A percentile compares a stretch with the other conserved stretches of the same genome.
Conservation (phyloP, 2,888 invertebrate species). For the Pyrocoelia pectoralis region DNA sequence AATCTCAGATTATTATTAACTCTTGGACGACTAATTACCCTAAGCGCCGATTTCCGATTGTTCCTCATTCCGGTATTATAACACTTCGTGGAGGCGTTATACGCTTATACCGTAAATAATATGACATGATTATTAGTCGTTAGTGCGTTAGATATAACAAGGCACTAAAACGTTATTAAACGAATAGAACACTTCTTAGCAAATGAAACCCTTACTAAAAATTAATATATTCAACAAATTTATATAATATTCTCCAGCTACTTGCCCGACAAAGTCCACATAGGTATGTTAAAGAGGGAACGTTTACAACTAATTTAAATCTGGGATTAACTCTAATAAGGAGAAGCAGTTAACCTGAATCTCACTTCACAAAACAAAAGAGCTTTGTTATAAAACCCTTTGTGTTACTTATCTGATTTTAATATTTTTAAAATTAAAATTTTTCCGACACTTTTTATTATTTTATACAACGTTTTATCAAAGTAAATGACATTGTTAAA, state of each 20-base stretch:
- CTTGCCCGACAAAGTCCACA: neutral
- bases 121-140: too few relatives aligned
- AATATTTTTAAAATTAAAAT: slow-evolving; percentile 5
- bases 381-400: slow-evolving; percentile 15
- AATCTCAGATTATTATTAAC: too few relatives aligned
- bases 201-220: neutral
- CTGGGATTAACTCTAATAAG: slow-evolving; percentile 10
- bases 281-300: neutral
- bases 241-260: neutral
- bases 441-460: neutral
- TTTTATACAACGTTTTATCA: neutral
- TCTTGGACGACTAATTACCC: too few relatives aligned
- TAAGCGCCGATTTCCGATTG: too few relatives aligned
- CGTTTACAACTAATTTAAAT: slow-evolving; percentile 10
- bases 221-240: neutral
- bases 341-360: slow-evolving; percentile 14
- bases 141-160: too few relatives aligned
- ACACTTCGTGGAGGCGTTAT: too few relatives aligned
- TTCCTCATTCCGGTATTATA: too few relatives aligned
- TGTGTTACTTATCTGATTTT: slow-evolving; percentile 8
- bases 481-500: neutral
- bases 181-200: too few relatives aligned
- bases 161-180: too few relatives aligned
- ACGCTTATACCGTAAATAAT: too few relatives aligned
- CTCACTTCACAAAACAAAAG: slow-evolving; percentile 12